Conservation (phyloP, 2,797 vertebrate species). For the Morelia viridis region DNA sequence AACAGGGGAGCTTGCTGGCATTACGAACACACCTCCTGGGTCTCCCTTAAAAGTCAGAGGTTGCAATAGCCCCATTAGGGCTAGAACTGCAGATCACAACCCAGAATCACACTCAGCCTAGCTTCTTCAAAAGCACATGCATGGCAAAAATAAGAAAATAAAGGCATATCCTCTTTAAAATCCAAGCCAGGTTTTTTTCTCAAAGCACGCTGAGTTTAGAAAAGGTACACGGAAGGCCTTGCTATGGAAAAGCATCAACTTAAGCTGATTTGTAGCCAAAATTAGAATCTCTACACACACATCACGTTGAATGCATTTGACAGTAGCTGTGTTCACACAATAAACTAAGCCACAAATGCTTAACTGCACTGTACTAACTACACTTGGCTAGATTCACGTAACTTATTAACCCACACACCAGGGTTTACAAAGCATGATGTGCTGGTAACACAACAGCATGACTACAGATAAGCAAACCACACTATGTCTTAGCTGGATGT, state of each 20-base stretch:
- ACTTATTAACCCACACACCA: background rate
- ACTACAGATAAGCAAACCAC: background rate
- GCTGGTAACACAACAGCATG: background rate
- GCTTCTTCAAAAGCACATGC: background rate
- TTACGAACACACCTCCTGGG: background rate
- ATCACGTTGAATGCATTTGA: background rate
- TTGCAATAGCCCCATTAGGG: background rate
- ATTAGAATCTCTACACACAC: background rate
- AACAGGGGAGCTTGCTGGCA: background rate
- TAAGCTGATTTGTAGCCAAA: background rate
- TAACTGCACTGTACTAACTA: background rate
- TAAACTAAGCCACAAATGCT: background rate
- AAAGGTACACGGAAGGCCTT: too few relatives aligned
- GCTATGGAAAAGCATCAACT: background rate
- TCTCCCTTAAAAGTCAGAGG: background rate
- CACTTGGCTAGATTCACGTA: background rate
- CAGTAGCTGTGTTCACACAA: background rate
- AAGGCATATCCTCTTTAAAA: background rate
- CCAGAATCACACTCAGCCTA: background rate
- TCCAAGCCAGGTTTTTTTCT: background rate
- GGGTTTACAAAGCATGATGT: background rate
- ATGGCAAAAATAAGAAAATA: background rate
- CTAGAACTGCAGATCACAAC: background rate
- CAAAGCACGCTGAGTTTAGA: background rate
- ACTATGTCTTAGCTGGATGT: background rate